Conservation (phyloP, 2,888 invertebrate species). For the Hemicrepidius hirtus region DNA sequence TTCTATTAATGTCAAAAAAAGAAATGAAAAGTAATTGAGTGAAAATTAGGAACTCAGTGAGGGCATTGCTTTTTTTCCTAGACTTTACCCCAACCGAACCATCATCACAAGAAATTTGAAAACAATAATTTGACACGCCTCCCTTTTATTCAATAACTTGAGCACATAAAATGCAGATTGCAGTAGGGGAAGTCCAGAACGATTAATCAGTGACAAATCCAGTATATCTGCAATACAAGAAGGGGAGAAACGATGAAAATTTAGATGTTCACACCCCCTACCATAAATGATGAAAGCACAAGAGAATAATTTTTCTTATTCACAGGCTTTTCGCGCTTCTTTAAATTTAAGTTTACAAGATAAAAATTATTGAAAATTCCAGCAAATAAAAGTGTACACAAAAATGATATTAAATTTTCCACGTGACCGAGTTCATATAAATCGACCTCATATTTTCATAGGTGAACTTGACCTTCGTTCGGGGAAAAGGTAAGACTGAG, state of each 20-base stretch:
- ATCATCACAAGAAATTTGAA: too few species aligned
- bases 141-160: background rate
- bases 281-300: too few species aligned
- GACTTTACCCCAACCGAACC: too few species aligned
- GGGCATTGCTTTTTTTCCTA: too few species aligned
- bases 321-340: too few species aligned
- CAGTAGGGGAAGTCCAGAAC: conserved; percentile 1
- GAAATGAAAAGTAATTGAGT: too few species aligned
- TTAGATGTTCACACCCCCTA: too few species aligned
- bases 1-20: too few species aligned
- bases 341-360: too few species aligned
- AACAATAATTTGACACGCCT: conserved; percentile 2
- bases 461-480: conserved; percentile 17
- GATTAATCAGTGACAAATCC: conserved; percentile 20
- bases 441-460: conserved; percentile 6
- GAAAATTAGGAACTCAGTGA: too few species aligned
- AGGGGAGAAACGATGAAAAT: background rate
- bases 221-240: conserved; percentile 9
- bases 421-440: background rate
- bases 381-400: too few species aligned
- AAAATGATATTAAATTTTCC: background rate
- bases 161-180: conserved; percentile 19
- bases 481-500: background rate
- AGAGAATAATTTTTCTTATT: background rate
- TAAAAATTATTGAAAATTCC: too few species aligned